Conservation (phyloP, 2,797 vertebrate species). For the Xenops minutus region DNA sequence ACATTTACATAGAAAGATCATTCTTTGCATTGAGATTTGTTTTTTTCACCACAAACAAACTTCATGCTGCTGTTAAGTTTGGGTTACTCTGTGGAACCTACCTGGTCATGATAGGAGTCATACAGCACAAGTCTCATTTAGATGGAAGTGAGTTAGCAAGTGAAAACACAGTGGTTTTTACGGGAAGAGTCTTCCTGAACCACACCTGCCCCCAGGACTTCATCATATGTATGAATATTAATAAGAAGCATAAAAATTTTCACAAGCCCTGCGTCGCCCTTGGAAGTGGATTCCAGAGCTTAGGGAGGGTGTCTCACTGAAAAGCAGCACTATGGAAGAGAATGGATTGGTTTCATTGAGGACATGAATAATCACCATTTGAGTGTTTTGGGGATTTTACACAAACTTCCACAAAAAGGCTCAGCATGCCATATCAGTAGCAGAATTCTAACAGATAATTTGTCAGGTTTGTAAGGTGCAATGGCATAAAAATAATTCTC, state of each 20-base stretch:
- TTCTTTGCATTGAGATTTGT: not conserved
- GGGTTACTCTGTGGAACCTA: not conserved
- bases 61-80: not conserved
- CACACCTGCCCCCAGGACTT: not conserved
- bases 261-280: not conserved
- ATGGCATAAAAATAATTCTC: not conserved
- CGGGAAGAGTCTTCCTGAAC: too few relatives aligned
- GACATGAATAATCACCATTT: not conserved
- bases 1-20: not conserved
- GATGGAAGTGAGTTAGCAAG: not conserved
- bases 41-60: not conserved
- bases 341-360: not conserved
- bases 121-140: rapidly evolving
- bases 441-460: not conserved
- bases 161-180: not conserved
- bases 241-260: rapidly evolving
- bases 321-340: not conserved
- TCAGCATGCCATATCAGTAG: not conserved
- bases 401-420: not conserved
- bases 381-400: not conserved
- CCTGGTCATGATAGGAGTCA: not conserved
- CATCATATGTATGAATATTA: rapidly evolving
- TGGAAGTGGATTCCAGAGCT: not conserved
- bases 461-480: not conserved
- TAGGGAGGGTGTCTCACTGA: not conserved